Percentiles rank a stretch among this genome's conserved stretches.
Evolutionary conservation across 2,888 invertebrate species (phyloP).

Genomic region (Megalurothrips usitatus): DNA sequence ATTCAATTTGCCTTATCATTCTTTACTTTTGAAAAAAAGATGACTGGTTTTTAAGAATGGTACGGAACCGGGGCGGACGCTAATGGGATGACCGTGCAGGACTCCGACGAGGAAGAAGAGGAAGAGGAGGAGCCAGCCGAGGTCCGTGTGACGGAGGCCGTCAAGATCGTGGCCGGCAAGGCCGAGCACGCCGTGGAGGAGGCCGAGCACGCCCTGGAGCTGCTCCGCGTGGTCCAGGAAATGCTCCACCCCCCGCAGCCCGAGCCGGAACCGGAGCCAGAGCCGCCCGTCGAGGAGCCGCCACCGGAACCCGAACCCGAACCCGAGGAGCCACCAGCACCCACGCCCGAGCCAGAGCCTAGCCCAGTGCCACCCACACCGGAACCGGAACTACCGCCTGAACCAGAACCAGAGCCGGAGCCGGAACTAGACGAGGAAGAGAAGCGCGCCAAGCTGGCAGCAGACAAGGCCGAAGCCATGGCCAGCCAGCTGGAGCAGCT

Average conservation of each 20-base stretch:
- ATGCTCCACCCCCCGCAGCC: neutral
- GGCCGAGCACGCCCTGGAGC: conserved; percentile 3
- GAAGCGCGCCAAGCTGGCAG: neutral
- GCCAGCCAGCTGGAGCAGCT: neutral
- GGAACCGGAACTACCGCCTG: neutral
- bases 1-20: too few species aligned
- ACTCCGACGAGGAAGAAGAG: conserved; percentile 15
- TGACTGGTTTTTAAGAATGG: too few species aligned
- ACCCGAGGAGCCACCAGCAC: neutral
- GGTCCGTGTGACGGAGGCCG: conserved; percentile 7
- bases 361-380: neutral
- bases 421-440: neutral
- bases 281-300: neutral
- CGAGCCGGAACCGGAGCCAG: neutral
- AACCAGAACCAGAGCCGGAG: neutral
- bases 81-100: neutral
- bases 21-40: too few species aligned
- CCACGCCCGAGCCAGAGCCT: neutral
- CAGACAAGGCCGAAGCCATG: conserved; percentile 17
- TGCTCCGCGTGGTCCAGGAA: conserved; percentile 10
- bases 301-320: neutral
- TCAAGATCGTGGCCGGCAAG: conserved; percentile 14
- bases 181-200: conserved; percentile 13
- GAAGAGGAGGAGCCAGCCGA: conserved; percentile 15
- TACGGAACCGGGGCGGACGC: too few species aligned